Conservation (phyloP, 2,888 invertebrate species). For the Antheraea assamensis region DNA sequence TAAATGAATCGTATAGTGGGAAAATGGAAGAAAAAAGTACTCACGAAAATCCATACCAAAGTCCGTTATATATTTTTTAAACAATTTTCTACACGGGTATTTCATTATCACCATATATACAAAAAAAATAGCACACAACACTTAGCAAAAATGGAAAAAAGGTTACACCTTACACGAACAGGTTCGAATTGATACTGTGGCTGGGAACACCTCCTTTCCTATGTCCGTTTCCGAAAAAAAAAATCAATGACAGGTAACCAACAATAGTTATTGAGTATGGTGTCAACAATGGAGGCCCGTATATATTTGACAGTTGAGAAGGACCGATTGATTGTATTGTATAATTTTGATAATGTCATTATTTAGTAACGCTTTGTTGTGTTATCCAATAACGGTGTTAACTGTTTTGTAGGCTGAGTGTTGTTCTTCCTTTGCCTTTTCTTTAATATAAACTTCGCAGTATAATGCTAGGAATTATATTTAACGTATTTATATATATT, state of each 20-base stretch:
- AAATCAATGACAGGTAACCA: constrained; percentile 65
- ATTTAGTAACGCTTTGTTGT: constrained; percentile 13
- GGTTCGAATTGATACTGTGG: constrained; percentile 70
- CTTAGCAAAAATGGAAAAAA: constrained; percentile 28
- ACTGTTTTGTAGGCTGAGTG: constrained; percentile 12
- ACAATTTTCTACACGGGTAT: constrained; percentile 64
- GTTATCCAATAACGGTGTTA: constrained; percentile 20
- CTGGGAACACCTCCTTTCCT: constrained; percentile 46
- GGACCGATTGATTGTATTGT: constrained; percentile 27
- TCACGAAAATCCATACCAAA: constrained; percentile 61
- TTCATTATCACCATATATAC: constrained; percentile 56
- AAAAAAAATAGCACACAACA: constrained; percentile 25
- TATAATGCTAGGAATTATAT: background rate
- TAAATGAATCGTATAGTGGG: background rate
- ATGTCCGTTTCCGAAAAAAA: constrained; percentile 77
- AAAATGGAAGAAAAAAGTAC: constrained; percentile 36
- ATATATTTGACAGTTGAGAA: constrained; percentile 41
- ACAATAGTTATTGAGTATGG: constrained; percentile 44
- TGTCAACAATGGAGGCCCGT: constrained; percentile 37
- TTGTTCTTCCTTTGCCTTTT: background rate
- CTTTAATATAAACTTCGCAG: background rate
- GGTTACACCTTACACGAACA: constrained; percentile 71
- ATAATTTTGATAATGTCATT: constrained; percentile 13
- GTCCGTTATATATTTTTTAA: constrained; percentile 48
- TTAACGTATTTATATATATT: too few species aligned